Conservation (phyloP, 2,113 vertebrate species). For the Australoheros scitulus region DNA sequence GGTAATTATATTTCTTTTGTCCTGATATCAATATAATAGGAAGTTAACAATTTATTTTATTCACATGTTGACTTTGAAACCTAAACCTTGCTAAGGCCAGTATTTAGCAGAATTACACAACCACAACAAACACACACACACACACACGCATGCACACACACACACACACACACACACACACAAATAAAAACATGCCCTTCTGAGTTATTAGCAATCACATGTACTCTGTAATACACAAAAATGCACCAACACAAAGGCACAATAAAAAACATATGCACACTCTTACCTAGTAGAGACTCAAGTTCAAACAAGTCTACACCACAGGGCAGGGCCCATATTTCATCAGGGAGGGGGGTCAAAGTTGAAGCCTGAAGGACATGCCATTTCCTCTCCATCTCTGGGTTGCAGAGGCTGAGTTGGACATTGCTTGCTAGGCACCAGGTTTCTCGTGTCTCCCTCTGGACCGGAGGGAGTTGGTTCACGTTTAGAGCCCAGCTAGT, state of each 20-base stretch:
- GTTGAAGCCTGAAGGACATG: conserved; percentile 71
- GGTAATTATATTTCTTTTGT: background rate
- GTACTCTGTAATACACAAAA: background rate
- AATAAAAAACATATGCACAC: conserved; percentile 16
- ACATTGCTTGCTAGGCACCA: conserved; percentile 65
- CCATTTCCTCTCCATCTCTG: conserved; percentile 68
- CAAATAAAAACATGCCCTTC: background rate
- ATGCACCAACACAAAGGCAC: conserved; percentile 18
- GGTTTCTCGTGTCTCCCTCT: conserved; percentile 46
- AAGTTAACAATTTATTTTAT: conserved; percentile 22
- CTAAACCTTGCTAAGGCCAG: background rate
- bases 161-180: background rate
- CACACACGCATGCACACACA: background rate
- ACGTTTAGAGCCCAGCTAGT: conserved; percentile 56
- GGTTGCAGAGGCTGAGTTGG: conserved; percentile 55
- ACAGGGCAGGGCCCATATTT: conserved; percentile 66
- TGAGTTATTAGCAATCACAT: conserved; percentile 10
- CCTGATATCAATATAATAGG: background rate
- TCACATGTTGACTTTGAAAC: conserved; percentile 1
- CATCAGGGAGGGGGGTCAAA: conserved; percentile 68
- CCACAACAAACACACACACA: background rate
- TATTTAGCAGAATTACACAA: conserved; percentile 37
- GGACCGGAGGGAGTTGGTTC: conserved; percentile 53
- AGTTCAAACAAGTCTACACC: conserved; percentile 72
- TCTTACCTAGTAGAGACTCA: conserved; percentile 48